Percentiles rank a stretch among this genome's conserved stretches.
Conservation (phyloP, 2,797 vertebrate species). For the Discoglossus pictus region DNA sequence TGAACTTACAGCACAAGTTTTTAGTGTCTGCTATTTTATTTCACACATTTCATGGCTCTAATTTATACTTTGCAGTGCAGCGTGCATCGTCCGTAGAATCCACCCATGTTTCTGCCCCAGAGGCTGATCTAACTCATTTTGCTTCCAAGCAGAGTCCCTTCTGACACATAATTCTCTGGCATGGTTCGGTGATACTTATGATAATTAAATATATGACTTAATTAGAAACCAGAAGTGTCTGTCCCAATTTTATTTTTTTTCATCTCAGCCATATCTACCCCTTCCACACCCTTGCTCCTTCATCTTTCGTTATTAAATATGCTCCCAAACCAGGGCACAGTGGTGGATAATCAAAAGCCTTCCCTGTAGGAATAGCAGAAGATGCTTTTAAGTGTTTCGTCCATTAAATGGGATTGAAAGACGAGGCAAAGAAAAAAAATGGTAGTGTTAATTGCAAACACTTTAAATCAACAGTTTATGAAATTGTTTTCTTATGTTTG, state of each 20-base stretch:
- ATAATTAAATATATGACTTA: conserved; percentile 50
- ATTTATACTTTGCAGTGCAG: conserved; percentile 24
- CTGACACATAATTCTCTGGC: conserved; percentile 37
- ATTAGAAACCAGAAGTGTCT: conserved; percentile 37
- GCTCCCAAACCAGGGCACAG: conserved; percentile 30
- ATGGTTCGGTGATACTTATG: conserved; percentile 37
- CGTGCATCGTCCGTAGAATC: conserved; percentile 6
- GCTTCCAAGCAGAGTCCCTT: conserved; percentile 28
- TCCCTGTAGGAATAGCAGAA: conserved; percentile 12
- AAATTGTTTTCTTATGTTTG: no score
- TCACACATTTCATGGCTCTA: conserved; percentile 34
- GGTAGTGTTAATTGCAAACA: conserved; percentile 18
- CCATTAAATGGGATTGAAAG: conserved; percentile 40
- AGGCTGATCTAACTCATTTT: conserved; percentile 32
- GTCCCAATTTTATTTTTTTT: conserved; percentile 35
- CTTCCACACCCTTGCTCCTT: conserved; percentile 35
- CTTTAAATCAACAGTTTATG: conserved; percentile 2
- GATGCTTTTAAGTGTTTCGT: conserved; percentile 26
- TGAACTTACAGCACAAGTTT: conserved; percentile 30
- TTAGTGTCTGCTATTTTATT: conserved; percentile 27
- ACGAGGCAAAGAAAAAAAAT: conserved; percentile 1
- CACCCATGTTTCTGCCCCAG: conserved; percentile 36
- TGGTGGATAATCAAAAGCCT: conserved; percentile 22
- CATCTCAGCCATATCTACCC: conserved; percentile 43
- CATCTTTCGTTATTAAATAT: conserved; percentile 26